Base-by-base conservation (phyloP, 2,113 vertebrate species). In the Pampusana beccarii region DNA sequence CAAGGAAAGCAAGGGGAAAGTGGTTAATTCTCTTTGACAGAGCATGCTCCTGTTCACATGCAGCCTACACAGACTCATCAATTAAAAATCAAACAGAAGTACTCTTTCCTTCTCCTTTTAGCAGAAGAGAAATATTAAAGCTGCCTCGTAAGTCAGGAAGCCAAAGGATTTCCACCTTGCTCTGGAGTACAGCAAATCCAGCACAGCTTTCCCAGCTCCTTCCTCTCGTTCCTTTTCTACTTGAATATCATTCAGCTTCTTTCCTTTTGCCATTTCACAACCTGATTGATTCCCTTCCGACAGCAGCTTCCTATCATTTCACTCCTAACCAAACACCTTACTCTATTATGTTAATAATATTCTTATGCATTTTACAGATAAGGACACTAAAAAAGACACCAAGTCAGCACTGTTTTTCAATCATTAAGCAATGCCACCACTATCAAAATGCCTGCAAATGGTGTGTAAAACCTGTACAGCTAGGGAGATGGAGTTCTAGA, bases 21-120 rank as follows among this genome's bases (percentile, higher is more conserved):
- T 91, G 91, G 85, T 96, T 96, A 90, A 92, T 90, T 96, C 97
- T 98, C 98, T 98, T 98, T 98, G 98, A 99, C 96, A 98, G 98
- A 98, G 97, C 98, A 98, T 98, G 98, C 98, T 98, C 93, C 97
- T 98, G 97, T 98, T 98, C 98, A 97, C 97, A 98, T 97, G 97
- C 97, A 98, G 87, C 91, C 86, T 87, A 95, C 64, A 79, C 19
- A 77, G 80, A 92, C 53, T 72, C 50, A 17, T 20, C 69, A 20
- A 60, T 40, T 72, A 91, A 83, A 94, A 75, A n/a, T 19, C 54
- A 96, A 92, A 79, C 57, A 90, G 19, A 95, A 86, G 66, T 60
- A n/a, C 11, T 77, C 54, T 74, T 77, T 66, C n/a, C 65, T 64
- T 97, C 70, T 71, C 92, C 90, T 96, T 93, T 96, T 79, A 95